Evolutionary conservation across 2,113 vertebrate genomes (phyloP).

Genomic region (Callipepla squamata): DNA sequence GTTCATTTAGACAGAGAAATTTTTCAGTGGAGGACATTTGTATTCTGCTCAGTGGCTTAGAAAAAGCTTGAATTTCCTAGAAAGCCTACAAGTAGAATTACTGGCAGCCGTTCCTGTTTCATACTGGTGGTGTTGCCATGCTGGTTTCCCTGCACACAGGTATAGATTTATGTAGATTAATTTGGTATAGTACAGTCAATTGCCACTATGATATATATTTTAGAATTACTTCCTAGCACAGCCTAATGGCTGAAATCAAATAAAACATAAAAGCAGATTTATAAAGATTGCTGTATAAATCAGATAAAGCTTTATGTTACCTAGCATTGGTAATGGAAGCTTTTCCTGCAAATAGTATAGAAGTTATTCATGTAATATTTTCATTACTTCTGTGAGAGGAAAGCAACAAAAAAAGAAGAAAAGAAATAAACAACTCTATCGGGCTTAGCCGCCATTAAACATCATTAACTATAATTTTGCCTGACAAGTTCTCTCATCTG

Average conservation of each 20-base stretch:
- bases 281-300: constrained; percentile 79
- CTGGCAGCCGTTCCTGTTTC: constrained; percentile 48
- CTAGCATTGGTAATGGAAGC: constrained; percentile 58
- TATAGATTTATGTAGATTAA: constrained; percentile 79
- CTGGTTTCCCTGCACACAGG: constrained; percentile 59
- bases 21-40: constrained; percentile 32
- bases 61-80: constrained; percentile 45
- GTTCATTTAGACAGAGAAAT: constrained; percentile 19
- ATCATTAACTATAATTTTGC: constrained; percentile 76
- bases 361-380: constrained; percentile 72
- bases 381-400: constrained; percentile 74
- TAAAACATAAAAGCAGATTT: constrained; percentile 81
- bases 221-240: constrained; percentile 76
- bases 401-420: constrained; percentile 67
- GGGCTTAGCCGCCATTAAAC: constrained; percentile 72
- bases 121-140: constrained; percentile 40
- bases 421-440: constrained; percentile 66
- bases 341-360: constrained; percentile 71
- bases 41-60: constrained; percentile 21
- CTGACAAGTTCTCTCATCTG: constrained; percentile 74
- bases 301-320: constrained; percentile 78
- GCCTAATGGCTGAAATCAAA: constrained; percentile 80
- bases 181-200: constrained; percentile 71
- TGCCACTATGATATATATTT: constrained; percentile 72
- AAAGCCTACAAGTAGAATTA: constrained; percentile 53